Percentiles rank a stretch among this genome's conserved stretches.
These are phyloP conservation scores for Paradisaea rubra DNA, from an alignment of 2,113 vertebrate genomes.

Conservation along the genomic window DNA sequence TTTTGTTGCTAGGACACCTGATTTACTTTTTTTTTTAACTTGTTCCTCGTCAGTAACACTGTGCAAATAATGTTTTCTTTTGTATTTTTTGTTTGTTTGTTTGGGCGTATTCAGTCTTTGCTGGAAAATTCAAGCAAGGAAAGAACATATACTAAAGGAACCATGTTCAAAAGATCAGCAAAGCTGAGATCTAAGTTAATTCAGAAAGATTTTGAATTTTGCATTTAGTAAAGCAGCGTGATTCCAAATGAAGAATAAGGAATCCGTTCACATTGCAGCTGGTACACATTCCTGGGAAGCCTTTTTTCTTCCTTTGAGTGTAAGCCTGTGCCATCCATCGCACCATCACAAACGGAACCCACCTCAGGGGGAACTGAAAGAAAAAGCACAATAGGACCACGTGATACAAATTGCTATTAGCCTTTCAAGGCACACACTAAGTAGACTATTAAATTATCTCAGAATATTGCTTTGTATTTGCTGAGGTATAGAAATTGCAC, in stretches of 20 bases:
- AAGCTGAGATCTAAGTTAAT: not conserved
- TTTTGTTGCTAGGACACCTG: not conserved
- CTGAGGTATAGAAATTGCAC: not conserved
- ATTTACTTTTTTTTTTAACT: not conserved
- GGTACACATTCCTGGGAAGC: not conserved
- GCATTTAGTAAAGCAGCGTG: not conserved
- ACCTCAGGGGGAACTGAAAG: not conserved
- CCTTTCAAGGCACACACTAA: not conserved
- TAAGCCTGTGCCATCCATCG: not conserved
- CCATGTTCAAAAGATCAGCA: not conserved
- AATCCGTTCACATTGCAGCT: not conserved
- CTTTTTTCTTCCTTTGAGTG: not conserved
- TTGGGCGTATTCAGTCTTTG: fast-evolving
- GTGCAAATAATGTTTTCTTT: not conserved
- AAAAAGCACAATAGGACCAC: not conserved
- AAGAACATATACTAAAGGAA: not conserved
- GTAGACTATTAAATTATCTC: not conserved
- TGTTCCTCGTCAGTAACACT: not conserved
- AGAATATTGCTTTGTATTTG: not conserved
- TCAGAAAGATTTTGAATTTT: not conserved
- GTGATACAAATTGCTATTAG: not conserved
- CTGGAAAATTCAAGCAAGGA: not conserved
- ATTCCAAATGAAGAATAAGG: not conserved
- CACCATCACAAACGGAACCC: not conserved
- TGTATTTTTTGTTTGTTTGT: not conserved